Conservation (phyloP, 2,113 vertebrate species). For the Chaetodon auriga region DNA sequence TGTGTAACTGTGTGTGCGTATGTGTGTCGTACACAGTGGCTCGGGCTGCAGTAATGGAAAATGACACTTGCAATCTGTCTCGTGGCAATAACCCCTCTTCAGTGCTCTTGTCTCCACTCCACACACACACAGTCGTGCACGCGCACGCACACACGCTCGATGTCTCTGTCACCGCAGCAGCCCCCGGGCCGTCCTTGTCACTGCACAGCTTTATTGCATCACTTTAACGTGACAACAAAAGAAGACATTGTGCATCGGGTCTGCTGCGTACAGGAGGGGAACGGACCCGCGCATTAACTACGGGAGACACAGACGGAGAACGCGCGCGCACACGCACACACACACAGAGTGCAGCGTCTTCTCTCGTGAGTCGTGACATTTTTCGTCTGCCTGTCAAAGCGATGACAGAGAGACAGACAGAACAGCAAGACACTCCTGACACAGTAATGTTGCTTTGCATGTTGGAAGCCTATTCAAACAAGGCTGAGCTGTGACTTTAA, state of each 20-base stretch:
- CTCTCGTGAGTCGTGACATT: conserved; percentile 76
- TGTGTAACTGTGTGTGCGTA: conserved; percentile 47
- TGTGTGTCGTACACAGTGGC: conserved; percentile 63
- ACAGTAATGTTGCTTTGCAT: conserved; percentile 80
- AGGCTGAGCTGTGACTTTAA: conserved; percentile 70
- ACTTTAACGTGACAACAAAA: conserved; percentile 86
- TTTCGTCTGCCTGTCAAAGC: conserved; percentile 81
- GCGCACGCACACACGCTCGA: conserved; percentile 30
- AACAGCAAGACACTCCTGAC: conserved; percentile 71
- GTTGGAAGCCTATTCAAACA: conserved; percentile 72
- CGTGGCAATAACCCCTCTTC: conserved; percentile 84
- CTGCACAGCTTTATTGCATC: conserved; percentile 85
- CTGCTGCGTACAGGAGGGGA: conserved; percentile 60
- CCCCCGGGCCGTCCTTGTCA: conserved; percentile 78
- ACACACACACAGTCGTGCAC: neutral
- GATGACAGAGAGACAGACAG: conserved; percentile 74
- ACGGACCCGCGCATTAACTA: conserved; percentile 80
- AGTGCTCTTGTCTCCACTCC: conserved; percentile 72
- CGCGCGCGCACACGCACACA: conserved; percentile 11
- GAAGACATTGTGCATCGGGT: conserved; percentile 78
- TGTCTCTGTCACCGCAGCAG: conserved; percentile 70
- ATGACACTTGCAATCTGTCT: conserved; percentile 89
- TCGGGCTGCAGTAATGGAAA: conserved; percentile 84
- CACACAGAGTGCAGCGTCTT: conserved; percentile 35
- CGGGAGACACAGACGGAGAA: conserved; percentile 25